Evolutionary conservation across 2,113 vertebrate genomes (phyloP).

Genomic region (Carassius gibelio): DNA sequence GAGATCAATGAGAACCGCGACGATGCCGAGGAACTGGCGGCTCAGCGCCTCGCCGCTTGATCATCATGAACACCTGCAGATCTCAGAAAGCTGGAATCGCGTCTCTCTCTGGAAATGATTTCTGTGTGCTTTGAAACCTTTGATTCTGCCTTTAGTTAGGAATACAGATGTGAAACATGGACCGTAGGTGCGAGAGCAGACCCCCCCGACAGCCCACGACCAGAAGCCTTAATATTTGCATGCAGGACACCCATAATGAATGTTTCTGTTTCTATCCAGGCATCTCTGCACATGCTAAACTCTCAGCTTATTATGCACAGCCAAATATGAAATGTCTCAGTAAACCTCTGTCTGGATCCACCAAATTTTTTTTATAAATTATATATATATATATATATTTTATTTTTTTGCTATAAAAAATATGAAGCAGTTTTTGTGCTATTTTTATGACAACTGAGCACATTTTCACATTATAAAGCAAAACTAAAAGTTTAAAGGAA

Average conservation of each 20-base stretch:
- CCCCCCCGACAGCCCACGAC: background rate
- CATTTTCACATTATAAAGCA: background rate
- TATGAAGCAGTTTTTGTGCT: background rate
- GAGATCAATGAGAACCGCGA: constrained; percentile 97
- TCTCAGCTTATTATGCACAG: constrained; percentile 26
- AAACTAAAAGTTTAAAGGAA: background rate
- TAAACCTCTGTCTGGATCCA: background rate
- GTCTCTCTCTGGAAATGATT: constrained; percentile 51
- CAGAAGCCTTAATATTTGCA: constrained; percentile 47
- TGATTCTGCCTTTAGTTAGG: constrained; percentile 61
- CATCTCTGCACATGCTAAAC: too few relatives aligned
- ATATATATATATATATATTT: too few relatives aligned
- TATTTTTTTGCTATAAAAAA: too few relatives aligned
- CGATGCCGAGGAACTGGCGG: constrained; percentile 93
- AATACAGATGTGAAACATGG: constrained; percentile 45
- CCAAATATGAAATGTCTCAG: background rate
- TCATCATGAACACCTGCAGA: constrained; percentile 29
- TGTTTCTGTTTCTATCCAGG: constrained; percentile 15
- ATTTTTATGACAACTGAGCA: background rate
- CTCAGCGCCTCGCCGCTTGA: constrained; percentile 86
- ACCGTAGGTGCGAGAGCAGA: background rate
- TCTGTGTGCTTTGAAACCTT: constrained; percentile 37
- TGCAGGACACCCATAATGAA: constrained; percentile 19
- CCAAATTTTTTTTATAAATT: too few relatives aligned
- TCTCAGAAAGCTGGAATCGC: constrained; percentile 61